Conservation (phyloP, 2,888 invertebrate genomes). For the Matsumyia berberina region DNA sequence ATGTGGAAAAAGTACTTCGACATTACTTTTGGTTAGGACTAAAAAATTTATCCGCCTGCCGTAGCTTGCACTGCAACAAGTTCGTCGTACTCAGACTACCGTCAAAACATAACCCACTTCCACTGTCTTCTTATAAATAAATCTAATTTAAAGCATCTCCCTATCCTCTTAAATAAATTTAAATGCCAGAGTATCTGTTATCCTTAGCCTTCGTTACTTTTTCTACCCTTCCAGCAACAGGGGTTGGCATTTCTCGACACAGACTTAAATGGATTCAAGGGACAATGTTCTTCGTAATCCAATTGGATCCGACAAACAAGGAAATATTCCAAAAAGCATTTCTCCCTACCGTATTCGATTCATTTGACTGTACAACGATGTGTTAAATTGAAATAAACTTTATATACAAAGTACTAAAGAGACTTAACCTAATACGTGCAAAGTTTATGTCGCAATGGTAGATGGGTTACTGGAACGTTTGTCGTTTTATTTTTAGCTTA, state of each 20-base stretch:
- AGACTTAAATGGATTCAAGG: conserved; percentile 1
- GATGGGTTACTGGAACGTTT: background rate
- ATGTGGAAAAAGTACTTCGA: too few species aligned
- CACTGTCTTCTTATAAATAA: background rate
- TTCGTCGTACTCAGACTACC: background rate
- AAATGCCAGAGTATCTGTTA: background rate
- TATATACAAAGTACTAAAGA: background rate
- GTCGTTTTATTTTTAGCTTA: conserved; percentile 11
- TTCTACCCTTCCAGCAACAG: background rate
- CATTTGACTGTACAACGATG: conserved; percentile 31
- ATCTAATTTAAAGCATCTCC: background rate
- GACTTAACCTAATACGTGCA: conserved; percentile 19
- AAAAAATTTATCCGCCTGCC: too few species aligned
- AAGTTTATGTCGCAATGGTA: background rate
- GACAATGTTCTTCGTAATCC: conserved; percentile 16
- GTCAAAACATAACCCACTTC: too few species aligned
- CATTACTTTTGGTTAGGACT: too few species aligned
- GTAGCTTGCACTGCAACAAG: background rate
- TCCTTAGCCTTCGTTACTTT: background rate
- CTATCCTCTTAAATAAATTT: conserved; percentile 1
- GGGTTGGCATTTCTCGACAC: background rate
- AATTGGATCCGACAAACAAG: conserved; percentile 22
- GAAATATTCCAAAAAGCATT: conserved; percentile 8
- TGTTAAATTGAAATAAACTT: conserved; percentile 36
- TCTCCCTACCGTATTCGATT: background rate